Evolutionary conservation across 1,140 invertebrate species (phyloP).

Genomic region (Atta texana): DNA sequence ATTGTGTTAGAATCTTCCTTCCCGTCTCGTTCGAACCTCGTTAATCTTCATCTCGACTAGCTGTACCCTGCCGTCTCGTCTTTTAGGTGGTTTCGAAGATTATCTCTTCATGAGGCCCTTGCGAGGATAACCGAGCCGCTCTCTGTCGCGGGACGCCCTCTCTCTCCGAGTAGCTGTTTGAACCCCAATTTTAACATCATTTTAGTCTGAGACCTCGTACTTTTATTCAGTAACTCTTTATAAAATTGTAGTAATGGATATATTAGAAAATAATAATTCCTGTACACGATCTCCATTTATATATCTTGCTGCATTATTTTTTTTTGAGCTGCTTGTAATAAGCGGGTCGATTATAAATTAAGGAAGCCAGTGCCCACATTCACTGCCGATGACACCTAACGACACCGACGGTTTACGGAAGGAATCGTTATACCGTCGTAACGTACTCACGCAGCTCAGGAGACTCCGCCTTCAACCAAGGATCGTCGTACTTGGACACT

Average conservation of each 20-base stretch:
- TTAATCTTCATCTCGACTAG: background rate
- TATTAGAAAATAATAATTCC: conserved; percentile 59
- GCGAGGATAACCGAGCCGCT: conserved; percentile 26
- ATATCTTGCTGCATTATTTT: conserved; percentile 1
- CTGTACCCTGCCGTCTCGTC: conserved; percentile 29
- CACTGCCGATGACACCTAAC: conserved; percentile 6
- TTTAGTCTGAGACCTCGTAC: background rate
- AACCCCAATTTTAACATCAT: background rate
- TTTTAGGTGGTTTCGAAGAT: conserved; percentile 56
- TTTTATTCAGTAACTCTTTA: conserved; percentile 45
- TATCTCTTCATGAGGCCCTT: conserved; percentile 56
- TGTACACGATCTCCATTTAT: conserved; percentile 28
- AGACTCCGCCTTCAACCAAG: conserved; percentile 76
- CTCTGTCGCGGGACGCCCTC: background rate
- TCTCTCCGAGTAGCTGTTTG: conserved; percentile 4
- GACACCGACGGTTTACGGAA: conserved; percentile 22
- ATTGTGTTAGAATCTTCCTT: conserved; percentile 37
- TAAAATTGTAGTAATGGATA: conserved; percentile 45
- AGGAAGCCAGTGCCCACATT: conserved; percentile 15
- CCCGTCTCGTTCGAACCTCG: conserved; percentile 23
- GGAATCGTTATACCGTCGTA: conserved; percentile 81
- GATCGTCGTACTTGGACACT: conserved; percentile 76
- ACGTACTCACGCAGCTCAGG: conserved; percentile 83
- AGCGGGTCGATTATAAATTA: conserved; percentile 16
- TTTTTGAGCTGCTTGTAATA: conserved; percentile 3